A percentile compares a stretch with the other conserved stretches of the same genome.
Conservation (phyloP, 2,113 vertebrate genomes). For the Emydocephalus ijimae region DNA sequence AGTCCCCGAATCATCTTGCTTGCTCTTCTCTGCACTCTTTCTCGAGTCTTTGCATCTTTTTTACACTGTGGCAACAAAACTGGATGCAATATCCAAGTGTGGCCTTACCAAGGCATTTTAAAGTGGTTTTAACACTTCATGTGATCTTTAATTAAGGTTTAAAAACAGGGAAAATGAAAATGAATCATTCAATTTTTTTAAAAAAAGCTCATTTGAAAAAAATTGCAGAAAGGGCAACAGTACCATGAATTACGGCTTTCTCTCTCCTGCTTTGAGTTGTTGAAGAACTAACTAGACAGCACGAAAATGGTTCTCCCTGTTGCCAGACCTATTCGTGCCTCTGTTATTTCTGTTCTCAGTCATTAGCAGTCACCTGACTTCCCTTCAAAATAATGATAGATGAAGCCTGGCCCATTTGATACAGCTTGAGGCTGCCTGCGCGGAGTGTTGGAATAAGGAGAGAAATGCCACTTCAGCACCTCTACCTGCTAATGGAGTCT, state of each 20-base stretch:
- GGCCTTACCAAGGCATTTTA: too few species aligned
- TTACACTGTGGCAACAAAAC: too few species aligned
- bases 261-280: not conserved
- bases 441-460: not conserved
- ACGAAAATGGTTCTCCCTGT: not conserved
- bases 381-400: not conserved
- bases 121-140: too few species aligned
- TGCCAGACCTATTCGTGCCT: not conserved
- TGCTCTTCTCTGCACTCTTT: too few species aligned
- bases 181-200: too few species aligned
- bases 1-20: too few species aligned
- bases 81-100: too few species aligned
- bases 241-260: not conserved
- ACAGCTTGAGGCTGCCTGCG: not conserved
- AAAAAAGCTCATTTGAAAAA: not conserved
- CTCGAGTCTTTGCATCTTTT: too few species aligned
- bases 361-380: not conserved
- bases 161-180: too few species aligned
- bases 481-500: not conserved
- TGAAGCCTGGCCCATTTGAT: not conserved
- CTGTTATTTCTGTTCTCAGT: not conserved
- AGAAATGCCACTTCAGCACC: not conserved
- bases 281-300: not conserved
- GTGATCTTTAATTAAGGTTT: too few species aligned
- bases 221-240: too few species aligned